These are phyloP conservation scores for Thymallus thymallus DNA, from an alignment of 2,113 vertebrate genomes.

Conservation along the genomic window DNA sequence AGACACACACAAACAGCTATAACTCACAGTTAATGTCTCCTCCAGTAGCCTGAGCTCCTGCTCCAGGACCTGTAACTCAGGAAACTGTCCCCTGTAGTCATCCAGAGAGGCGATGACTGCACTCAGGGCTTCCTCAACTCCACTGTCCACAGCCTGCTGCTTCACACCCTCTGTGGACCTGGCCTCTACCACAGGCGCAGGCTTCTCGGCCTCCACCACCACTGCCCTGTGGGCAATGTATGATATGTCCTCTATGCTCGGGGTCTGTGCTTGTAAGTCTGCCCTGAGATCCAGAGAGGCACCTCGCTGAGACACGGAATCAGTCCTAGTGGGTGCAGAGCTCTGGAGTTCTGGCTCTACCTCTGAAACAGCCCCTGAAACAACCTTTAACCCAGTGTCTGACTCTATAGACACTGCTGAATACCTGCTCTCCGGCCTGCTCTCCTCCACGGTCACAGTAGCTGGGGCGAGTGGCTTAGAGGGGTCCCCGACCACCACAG, in stretches of 20 bases:
- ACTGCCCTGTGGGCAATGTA: slow-evolving; percentile 41
- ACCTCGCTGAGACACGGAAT: neutral
- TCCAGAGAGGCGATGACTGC: slow-evolving; percentile 83
- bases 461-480: neutral
- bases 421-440: no score
- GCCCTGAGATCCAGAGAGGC: neutral
- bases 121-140: slow-evolving; percentile 82
- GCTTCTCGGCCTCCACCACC: slow-evolving; percentile 54
- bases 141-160: slow-evolving; percentile 60
- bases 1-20: neutral
- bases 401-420: no score
- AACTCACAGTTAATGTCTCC: slow-evolving; percentile 85
- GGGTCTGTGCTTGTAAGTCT: slow-evolving; percentile 13
- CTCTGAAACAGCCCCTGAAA: no score
- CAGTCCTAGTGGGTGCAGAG: slow-evolving; percentile 6
- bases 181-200: slow-evolving; percentile 18
- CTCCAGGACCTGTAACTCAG: slow-evolving; percentile 88
- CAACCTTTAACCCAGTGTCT: no score
- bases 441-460: neutral
- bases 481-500: neutral
- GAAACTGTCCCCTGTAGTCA: slow-evolving; percentile 94
- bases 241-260: slow-evolving; percentile 7
- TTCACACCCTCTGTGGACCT: neutral
- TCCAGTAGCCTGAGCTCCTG: slow-evolving; percentile 86
- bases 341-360: neutral